These are phyloP conservation scores for Callyntrura sp. DNA, from an alignment of 2,888 invertebrate species.

Conservation along the genomic window DNA sequence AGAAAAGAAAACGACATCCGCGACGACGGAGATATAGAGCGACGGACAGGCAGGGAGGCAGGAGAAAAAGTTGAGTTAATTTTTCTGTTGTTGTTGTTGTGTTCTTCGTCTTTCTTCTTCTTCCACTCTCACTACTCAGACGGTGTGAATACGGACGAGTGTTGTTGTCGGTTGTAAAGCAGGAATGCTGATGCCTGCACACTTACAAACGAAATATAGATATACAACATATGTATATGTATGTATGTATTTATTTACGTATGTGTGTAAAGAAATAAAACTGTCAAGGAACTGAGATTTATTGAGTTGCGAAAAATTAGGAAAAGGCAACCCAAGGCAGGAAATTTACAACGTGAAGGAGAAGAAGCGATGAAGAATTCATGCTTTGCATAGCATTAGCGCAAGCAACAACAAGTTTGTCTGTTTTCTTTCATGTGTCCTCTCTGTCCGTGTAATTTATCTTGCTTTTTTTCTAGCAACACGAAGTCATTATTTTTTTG, in stretches of 20 bases:
- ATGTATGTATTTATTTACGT: neutral
- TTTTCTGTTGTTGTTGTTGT: slow-evolving; percentile 62
- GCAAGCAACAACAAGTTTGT: slow-evolving; percentile 55
- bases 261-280: slow-evolving; percentile 74
- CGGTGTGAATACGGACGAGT: neutral
- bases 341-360: slow-evolving; percentile 37
- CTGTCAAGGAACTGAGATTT: slow-evolving; percentile 71
- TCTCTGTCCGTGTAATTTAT: slow-evolving; percentile 30
- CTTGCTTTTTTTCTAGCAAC: slow-evolving; percentile 8
- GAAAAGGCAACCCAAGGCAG: slow-evolving; percentile 62
- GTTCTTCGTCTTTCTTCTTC: slow-evolving; percentile 27
- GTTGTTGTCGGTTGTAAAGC: slow-evolving; percentile 4
- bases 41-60: slow-evolving; percentile 37
- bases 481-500: neutral
- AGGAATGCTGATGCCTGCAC: neutral
- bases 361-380: slow-evolving; percentile 1
- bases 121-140: neutral
- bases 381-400: slow-evolving; percentile 58
- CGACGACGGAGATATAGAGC: slow-evolving; percentile 70
- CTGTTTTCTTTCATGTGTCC: slow-evolving; percentile 58
- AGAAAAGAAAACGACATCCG: slow-evolving; percentile 58
- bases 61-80: slow-evolving; percentile 70
- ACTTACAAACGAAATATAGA: too few species aligned
- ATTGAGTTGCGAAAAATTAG: slow-evolving; percentile 77
- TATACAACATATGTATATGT: too few species aligned